phyloP scores from a whole-genome alignment of 2,797 vertebrate species.

The Schizothorax lantsangensis region DNA sequence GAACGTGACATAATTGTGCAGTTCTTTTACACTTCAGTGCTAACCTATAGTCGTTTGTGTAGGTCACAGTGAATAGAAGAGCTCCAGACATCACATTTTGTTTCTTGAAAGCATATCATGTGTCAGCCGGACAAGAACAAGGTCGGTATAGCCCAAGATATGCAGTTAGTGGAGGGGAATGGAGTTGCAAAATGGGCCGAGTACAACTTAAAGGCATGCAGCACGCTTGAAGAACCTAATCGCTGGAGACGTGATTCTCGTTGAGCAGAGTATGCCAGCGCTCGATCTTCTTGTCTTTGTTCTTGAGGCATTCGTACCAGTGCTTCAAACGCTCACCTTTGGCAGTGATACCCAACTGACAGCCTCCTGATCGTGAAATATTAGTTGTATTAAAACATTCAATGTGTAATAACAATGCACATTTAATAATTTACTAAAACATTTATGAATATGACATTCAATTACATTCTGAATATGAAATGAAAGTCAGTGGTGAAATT shows the following conservation, averaged over 20 bases:
- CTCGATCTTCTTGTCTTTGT: conserved; percentile 98
- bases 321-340: conserved; percentile 96
- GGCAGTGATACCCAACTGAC: conserved; percentile 92
- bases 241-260: conserved; percentile 88
- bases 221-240: conserved; percentile 73
- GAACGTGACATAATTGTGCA: conserved; percentile 5
- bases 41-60: neutral
- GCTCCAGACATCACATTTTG: neutral
- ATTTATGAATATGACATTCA: neutral
- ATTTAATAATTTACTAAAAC: neutral
- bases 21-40: neutral
- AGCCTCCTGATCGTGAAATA: conserved; percentile 23
- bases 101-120: conserved; percentile 7
- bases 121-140: neutral
- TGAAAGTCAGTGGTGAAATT: neutral
- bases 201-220: conserved; percentile 67
- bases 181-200: conserved; percentile 53
- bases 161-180: conserved; percentile 50
- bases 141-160: neutral
- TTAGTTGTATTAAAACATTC: conserved; percentile 1
- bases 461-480: neutral
- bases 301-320: conserved; percentile 98
- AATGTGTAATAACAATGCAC: neutral
- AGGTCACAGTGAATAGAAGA: conserved; percentile 36
- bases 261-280: conserved; percentile 95